These are phyloP conservation scores for Odobenus rosmarus DNA, from an alignment of 2,113 vertebrate species.

Conservation along the genomic window DNA sequence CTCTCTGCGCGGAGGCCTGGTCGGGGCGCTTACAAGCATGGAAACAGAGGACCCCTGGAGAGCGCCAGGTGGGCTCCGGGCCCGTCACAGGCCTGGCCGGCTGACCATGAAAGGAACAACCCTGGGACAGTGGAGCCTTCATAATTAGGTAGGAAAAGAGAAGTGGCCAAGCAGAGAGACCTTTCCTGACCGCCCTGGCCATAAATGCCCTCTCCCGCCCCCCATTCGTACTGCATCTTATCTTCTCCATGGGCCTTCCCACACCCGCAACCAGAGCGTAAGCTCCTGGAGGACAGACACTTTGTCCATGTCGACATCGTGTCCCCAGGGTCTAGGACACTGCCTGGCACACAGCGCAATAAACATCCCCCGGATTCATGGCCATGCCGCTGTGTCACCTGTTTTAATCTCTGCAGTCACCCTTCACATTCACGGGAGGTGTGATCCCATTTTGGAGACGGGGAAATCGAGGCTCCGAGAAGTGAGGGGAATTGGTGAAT, in stretches of 20 bases:
- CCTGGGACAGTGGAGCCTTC: no score
- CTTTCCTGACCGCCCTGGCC: background rate
- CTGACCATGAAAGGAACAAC: background rate
- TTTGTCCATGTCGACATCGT: rapidly evolving
- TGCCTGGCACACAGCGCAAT: background rate
- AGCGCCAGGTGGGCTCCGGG: rapidly evolving
- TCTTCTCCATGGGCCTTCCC: background rate
- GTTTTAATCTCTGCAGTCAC: background rate
- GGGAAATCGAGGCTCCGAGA: background rate
- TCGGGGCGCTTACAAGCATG: rapidly evolving
- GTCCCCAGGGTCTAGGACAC: background rate
- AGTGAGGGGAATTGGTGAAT: background rate
- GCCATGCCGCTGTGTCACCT: rapidly evolving
- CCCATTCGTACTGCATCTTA: rapidly evolving
- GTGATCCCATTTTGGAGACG: background rate
- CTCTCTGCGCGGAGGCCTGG: background rate
- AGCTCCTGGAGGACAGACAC: background rate
- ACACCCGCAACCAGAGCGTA: no score
- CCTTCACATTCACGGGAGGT: rapidly evolving
- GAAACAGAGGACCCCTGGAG: background rate
- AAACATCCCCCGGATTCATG: rapidly evolving
- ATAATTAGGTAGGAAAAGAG: background rate
- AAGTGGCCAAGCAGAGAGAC: background rate
- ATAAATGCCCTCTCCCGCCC: rapidly evolving
- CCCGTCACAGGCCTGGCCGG: background rate